Percentiles rank a stretch among this genome's conserved stretches.
Evolutionary conservation across 2,113 vertebrate genomes (phyloP).

Genomic region (Hemiprocne comata): DNA sequence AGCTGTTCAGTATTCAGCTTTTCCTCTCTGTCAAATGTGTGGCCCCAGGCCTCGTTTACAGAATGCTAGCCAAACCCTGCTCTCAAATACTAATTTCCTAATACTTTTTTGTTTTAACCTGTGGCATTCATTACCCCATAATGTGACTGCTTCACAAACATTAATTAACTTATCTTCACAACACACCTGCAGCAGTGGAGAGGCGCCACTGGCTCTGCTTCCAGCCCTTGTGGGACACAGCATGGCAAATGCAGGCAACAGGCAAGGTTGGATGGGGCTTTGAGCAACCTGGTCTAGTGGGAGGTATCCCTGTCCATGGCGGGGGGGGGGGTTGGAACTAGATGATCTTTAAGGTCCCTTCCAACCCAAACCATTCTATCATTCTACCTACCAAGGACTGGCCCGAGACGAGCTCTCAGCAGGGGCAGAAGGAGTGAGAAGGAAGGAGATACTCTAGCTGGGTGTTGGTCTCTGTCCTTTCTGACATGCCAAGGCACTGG

Average conservation of each 20-base stretch:
- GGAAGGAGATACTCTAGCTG: not conserved
- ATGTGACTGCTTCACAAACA: not conserved
- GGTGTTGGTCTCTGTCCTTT: not conserved
- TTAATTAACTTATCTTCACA: not conserved
- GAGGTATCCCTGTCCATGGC: too few species aligned
- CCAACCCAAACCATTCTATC: too few species aligned
- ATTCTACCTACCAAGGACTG: accelerated
- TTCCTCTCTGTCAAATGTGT: accelerated
- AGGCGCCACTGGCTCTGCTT: accelerated
- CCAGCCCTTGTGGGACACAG: not conserved
- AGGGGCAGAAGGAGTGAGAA: accelerated
- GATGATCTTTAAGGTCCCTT: too few species aligned
- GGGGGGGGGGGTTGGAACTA: too few species aligned
- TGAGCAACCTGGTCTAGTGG: too few species aligned
- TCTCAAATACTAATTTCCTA: not conserved
- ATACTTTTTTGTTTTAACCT: not conserved
- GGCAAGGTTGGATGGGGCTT: too few species aligned
- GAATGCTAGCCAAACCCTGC: not conserved
- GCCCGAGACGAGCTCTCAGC: accelerated
- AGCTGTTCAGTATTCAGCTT: not conserved
- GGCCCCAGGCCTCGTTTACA: not conserved
- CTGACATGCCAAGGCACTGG: not conserved
- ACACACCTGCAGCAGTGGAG: not conserved
- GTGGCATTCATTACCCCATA: not conserved
- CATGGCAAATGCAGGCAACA: accelerated